phyloP scores from a whole-genome alignment of 2,113 vertebrate species.

The Percopsis transmontana region DNA sequence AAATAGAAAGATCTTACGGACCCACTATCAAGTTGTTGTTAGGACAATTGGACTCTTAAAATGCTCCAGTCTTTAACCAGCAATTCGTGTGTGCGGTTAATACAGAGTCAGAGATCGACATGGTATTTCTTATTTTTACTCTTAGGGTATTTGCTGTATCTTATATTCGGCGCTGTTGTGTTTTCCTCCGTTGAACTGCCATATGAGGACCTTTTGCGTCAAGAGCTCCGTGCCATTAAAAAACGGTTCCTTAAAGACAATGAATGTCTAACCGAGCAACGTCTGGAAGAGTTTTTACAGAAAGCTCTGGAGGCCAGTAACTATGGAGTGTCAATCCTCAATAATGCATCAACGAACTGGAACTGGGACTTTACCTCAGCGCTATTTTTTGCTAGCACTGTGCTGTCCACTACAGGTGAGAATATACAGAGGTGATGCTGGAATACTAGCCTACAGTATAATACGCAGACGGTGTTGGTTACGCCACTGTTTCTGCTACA shows the following conservation, averaged over 20 bases:
- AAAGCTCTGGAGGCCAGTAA: conserved; percentile 91
- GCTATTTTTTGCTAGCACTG: conserved; percentile 95
- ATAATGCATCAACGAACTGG: conserved; percentile 90
- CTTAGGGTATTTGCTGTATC: conserved; percentile 88
- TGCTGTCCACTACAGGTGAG: conserved; percentile 94
- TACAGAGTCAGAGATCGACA: conserved; percentile 88
- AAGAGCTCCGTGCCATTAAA: conserved; percentile 86
- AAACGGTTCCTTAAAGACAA: conserved; percentile 88
- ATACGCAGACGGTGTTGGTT: too few relatives aligned
- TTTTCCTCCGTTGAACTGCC: conserved; percentile 97
- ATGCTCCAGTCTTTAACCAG: conserved; percentile 92
- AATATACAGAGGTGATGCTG: background rate
- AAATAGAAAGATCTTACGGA: background rate
- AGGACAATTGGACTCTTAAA: conserved; percentile 48
- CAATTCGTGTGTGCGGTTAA: conserved; percentile 88
- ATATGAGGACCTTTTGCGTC: conserved; percentile 89
- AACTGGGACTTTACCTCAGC: conserved; percentile 98
- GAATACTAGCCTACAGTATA: background rate
- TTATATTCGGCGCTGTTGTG: conserved; percentile 93
- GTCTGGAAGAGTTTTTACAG: conserved; percentile 86
- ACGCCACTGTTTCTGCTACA: too few relatives aligned
- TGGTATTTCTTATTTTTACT: conserved; percentile 89
- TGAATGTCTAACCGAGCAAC: conserved; percentile 85
- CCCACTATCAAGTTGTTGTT: background rate
- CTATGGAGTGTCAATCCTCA: conserved; percentile 93